phyloP scores from a whole-genome alignment of 2,797 vertebrate species.

The Taeniopygia guttata region DNA sequence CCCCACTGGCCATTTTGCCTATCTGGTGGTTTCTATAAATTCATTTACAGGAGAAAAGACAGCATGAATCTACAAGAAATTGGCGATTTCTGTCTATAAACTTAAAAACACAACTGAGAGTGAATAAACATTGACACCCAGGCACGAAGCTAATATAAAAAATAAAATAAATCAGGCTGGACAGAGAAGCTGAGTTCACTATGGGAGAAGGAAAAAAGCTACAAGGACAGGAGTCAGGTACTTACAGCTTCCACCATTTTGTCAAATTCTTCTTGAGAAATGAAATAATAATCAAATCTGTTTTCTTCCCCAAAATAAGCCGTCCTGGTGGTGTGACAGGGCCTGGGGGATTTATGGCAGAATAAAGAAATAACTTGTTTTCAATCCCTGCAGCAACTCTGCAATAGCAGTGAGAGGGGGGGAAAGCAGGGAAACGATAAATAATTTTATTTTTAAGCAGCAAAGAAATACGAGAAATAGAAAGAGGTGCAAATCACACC shows the following conservation, averaged over 20 bases:
- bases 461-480: background rate
- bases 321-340: slow-evolving; percentile 88
- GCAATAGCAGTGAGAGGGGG: background rate
- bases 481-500: slow-evolving; percentile 22
- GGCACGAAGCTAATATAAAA: background rate
- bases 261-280: slow-evolving; percentile 85
- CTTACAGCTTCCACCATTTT: slow-evolving; percentile 83
- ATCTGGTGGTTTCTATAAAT: background rate
- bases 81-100: background rate
- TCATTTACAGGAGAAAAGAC: background rate
- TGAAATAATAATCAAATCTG: slow-evolving; percentile 88
- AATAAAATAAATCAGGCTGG: background rate
- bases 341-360: slow-evolving; percentile 71
- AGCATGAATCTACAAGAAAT: background rate
- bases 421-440: background rate
- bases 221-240: background rate
- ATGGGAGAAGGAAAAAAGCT: background rate
- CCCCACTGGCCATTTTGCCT: background rate
- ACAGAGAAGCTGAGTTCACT: background rate
- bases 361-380: background rate
- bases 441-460: slow-evolving; percentile 18
- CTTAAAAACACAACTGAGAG: background rate
- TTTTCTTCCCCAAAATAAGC: slow-evolving; percentile 88
- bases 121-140: background rate
- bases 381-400: background rate